Base-by-base conservation (phyloP, 2,888 invertebrate species). In the Halocaridina rubra region DNA sequence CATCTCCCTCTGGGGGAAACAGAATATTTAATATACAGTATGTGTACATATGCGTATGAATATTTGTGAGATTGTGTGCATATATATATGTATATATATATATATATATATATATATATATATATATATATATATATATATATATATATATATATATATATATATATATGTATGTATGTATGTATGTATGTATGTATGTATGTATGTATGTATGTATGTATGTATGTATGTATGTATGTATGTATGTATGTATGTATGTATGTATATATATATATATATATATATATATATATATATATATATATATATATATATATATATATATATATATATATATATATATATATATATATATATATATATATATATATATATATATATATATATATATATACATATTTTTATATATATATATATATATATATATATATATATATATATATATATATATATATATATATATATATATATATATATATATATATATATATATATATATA, bases 261-360 rank as follows among this genome's bases (percentile, higher is more conserved):
- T 61, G 19, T 61, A 61, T 19, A 61, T 19, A 61, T 61, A 61
- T 61, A 3, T 61, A 61, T 61, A 61, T 61, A 61, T 61, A 61
- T n/a, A 3, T 3, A 61, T 61, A 61, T 61, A 61, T 61, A 3
- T 61, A 19, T 61, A 19, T 61, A 19, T 61, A 61, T 61, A 61
- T 61, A 61, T 61, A 61, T 61, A 61, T 61, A 61, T 61, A 61
- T 61, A 61, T 61, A 61, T 61, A 61, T 61, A 61, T 61, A 61
- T 61, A 61, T 61, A 61, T 61, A 61, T 61, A 61, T 61, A 61
- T 61, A 61, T 61, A 61, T 61, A 61, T 61, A 61, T 61, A 61
- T 19, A 61, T 1, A 61, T 61, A 61, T 61, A 61, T 61, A 61
- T 61, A 61, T 61, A 61, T 61, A 61, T 61, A 61, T 61, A 61